Percentiles rank a stretch among this genome's conserved stretches.
phyloP scores from a whole-genome alignment of 1,140 invertebrate species.

The Asobara japonica region DNA sequence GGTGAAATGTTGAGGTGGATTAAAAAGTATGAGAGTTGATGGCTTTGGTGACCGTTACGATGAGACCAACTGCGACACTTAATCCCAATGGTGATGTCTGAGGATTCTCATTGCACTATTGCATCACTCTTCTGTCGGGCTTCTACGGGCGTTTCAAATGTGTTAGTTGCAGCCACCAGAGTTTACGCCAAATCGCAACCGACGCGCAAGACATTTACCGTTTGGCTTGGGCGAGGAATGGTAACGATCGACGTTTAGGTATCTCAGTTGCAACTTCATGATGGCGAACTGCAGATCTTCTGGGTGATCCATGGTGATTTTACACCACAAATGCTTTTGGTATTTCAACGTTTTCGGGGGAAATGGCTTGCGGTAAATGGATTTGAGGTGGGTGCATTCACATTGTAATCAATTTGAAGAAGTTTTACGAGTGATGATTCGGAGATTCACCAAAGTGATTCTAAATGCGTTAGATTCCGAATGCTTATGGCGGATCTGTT shows the following conservation, averaged over 20 bases:
- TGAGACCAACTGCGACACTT: conserved; percentile 18
- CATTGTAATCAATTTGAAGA: conserved; percentile 9
- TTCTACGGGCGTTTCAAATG: neutral
- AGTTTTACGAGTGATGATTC: neutral
- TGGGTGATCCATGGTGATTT: neutral
- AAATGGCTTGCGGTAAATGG: neutral
- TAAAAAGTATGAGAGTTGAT: conserved; percentile 11
- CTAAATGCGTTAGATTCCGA: neutral
- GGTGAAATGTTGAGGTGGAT: neutral
- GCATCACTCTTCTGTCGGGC: neutral
- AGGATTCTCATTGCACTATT: conserved; percentile 27
- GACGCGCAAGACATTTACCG: conserved; percentile 25
- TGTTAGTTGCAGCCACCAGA: neutral
- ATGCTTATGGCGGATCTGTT: neutral
- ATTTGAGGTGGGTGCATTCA: too few species aligned
- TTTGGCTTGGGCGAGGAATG: conserved; percentile 21
- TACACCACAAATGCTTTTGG: neutral
- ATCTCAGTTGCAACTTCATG: conserved; percentile 5
- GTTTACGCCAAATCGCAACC: neutral
- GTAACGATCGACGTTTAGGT: conserved; percentile 33
- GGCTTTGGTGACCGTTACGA: conserved; percentile 24
- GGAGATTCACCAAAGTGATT: neutral
- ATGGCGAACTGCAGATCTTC: conserved; percentile 3
- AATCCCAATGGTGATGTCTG: conserved; percentile 28
- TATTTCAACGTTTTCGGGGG: neutral